These are phyloP conservation scores for Acrocephalus kingi DNA, from an alignment of 2,113 vertebrate species.

Conservation along the genomic window DNA sequence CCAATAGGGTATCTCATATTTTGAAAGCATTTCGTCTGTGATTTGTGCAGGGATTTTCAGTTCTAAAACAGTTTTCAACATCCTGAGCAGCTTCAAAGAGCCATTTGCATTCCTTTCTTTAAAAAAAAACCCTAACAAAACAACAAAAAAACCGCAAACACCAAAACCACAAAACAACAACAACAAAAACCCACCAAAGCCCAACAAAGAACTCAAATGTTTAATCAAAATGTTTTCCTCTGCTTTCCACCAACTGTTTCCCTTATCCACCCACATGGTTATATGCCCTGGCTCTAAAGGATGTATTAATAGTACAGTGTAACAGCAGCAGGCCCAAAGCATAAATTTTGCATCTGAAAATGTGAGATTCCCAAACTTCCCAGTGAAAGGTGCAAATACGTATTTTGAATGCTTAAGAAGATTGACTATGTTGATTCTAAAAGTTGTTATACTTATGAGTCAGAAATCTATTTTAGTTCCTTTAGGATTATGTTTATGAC, in stretches of 20 bases:
- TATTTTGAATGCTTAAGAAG: background rate
- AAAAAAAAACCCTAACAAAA: background rate
- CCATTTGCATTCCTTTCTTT: background rate
- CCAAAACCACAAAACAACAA: background rate
- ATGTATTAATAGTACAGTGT: background rate
- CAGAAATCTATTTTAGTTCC: constrained; percentile 51
- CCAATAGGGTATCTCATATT: background rate
- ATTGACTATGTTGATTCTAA: background rate
- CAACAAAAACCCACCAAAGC: background rate
- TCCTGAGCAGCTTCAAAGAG: background rate
- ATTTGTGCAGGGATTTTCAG: background rate
- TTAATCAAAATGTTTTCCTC: constrained; percentile 32
- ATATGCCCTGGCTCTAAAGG: background rate
- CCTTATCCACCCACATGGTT: background rate
- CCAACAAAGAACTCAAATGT: background rate
- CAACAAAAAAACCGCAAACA: background rate
- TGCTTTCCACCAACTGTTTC: background rate
- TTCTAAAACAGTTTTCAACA: background rate
- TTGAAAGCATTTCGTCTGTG: background rate
- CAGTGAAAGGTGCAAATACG: background rate
- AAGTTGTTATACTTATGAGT: background rate
- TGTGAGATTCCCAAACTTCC: background rate
- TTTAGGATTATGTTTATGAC: constrained; percentile 54
- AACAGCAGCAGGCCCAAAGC: background rate
- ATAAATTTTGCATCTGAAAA: background rate